Evolutionary conservation across 37 sponge, comb jelly and placozoan species (phyloP), one percentile per base, ranked within the genome.

Genomic region (Theonella swinhoei): DNA sequence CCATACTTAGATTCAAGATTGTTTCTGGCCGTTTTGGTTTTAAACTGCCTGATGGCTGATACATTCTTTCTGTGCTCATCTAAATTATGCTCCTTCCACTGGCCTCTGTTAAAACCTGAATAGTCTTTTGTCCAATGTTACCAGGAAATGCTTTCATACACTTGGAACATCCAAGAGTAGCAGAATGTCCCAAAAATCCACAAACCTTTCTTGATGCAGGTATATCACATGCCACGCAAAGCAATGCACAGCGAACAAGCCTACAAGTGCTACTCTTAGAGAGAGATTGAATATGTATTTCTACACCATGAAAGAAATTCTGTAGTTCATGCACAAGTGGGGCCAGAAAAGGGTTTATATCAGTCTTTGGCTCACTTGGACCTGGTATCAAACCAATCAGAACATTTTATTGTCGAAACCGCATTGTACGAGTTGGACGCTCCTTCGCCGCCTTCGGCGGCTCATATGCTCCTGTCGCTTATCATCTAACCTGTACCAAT

Each of bases 171-270:
- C n/a, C n/a, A n/a, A 85, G 64, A 78, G 77, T 2, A 63, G 71
- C 36, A 59, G 32, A 22, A 58, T 68, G 1, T 78, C 85, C 30
- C 28, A 59, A 8, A n/a, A 85, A 85, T 26, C 85, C 85, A 85
- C 85, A 85, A 19, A 69, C 32, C 29, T 85, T 85, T 23, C 85
- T 5, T 34, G 72, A 78, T 31, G 85, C 85, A 37, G 85, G 85
- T 36, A 85, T 22, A 30, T 85, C 78, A 73, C 85, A 85, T 8
- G 72, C 60, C 2, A 76, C 63, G 31, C 85, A 26, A 1, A 85
- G 3, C n/a, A n/a, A n/a, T 25, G 78, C 85, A 69, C 85, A 76
- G 31, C 78, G 33, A 38, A 85, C 61, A 3, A 54, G 28, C n/a
- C n/a, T n/a, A n/a, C n/a, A n/a, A n/a, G n/a, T n/a, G n/a, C n/a